These are phyloP conservation scores for Laothoe populi DNA, from an alignment of 2,888 invertebrate species.

Conservation along the genomic window DNA sequence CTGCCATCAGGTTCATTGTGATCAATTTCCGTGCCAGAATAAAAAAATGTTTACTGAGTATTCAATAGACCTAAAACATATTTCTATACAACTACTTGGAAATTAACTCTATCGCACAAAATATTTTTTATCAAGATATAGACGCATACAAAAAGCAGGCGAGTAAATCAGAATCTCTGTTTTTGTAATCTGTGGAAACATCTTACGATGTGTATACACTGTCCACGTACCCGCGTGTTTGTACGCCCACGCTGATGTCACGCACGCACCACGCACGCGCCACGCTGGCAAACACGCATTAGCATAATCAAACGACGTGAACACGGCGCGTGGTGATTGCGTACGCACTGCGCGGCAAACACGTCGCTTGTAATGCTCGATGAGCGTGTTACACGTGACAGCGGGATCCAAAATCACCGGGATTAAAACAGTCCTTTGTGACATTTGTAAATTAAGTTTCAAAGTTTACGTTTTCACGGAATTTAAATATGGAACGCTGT, in stretches of 20 bases:
- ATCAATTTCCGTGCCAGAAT: too few species aligned
- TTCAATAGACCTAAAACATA: too few species aligned
- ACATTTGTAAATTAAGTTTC: background rate
- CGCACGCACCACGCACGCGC: conserved; percentile 35
- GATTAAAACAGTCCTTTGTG: conserved; percentile 15
- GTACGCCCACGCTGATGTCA: background rate
- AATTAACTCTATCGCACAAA: too few species aligned
- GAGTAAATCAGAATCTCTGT: too few species aligned
- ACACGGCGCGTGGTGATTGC: conserved; percentile 29
- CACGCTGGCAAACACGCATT: conserved; percentile 52
- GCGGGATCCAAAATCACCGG: background rate
- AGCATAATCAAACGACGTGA: conserved; percentile 52
- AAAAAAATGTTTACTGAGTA: too few species aligned
- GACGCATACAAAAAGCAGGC: too few species aligned
- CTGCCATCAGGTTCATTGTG: too few species aligned
- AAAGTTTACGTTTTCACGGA: background rate
- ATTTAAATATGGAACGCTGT: too few species aligned
- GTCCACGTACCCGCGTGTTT: conserved; percentile 33
- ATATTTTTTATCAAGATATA: too few species aligned
- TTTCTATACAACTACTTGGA: too few species aligned
- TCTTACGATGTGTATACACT: conserved; percentile 17
- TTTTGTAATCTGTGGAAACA: background rate
- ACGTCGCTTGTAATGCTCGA: conserved; percentile 32
- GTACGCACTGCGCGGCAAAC: conserved; percentile 31
- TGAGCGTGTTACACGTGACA: conserved; percentile 22